Evolutionary conservation across 1,140 invertebrate genomes (phyloP).

Genomic region (Gonatopus flavifemur): DNA sequence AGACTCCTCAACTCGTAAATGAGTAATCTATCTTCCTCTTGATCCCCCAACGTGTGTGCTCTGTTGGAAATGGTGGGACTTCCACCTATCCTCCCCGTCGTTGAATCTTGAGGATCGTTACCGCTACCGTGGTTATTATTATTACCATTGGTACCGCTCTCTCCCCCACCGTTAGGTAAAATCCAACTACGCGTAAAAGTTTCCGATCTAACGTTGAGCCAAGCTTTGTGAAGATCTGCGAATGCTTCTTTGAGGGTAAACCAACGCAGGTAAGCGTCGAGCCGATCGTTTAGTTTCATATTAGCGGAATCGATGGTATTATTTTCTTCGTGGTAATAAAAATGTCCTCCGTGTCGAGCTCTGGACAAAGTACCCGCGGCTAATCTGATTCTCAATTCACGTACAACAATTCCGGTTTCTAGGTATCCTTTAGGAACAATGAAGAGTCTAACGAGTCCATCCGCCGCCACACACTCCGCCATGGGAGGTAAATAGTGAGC

Average conservation of each 20-base stretch:
- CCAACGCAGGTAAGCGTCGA: slow-evolving; percentile 40
- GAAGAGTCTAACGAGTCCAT: slow-evolving; percentile 50
- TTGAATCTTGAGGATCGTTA: slow-evolving; percentile 7
- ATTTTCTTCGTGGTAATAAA: slow-evolving; percentile 5
- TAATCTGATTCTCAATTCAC: slow-evolving; percentile 52
- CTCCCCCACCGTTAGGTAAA: slow-evolving; percentile 29
- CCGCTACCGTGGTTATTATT: background rate
- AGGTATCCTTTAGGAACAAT: slow-evolving; percentile 41
- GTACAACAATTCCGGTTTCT: slow-evolving; percentile 44
- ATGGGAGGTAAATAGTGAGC: slow-evolving; percentile 49
- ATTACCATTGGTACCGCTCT: background rate
- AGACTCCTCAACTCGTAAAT: slow-evolving; percentile 48
- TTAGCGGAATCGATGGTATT: slow-evolving; percentile 1
- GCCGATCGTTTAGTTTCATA: slow-evolving; percentile 18
- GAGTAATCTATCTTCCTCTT: slow-evolving; percentile 41
- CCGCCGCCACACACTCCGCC: slow-evolving; percentile 47
- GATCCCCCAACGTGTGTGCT: slow-evolving; percentile 18
- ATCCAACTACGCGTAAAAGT: slow-evolving; percentile 54
- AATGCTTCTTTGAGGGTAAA: slow-evolving; percentile 60
- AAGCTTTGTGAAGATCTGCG: slow-evolving; percentile 56
- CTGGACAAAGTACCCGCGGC: slow-evolving; percentile 48
- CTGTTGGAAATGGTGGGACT: slow-evolving; percentile 14
- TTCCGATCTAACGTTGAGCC: slow-evolving; percentile 55
- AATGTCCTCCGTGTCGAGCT: slow-evolving; percentile 25
- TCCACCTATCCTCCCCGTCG: too few relatives aligned